These are phyloP conservation scores for Orthonyx spaldingii DNA, from an alignment of 2,113 vertebrate species.

Conservation along the genomic window DNA sequence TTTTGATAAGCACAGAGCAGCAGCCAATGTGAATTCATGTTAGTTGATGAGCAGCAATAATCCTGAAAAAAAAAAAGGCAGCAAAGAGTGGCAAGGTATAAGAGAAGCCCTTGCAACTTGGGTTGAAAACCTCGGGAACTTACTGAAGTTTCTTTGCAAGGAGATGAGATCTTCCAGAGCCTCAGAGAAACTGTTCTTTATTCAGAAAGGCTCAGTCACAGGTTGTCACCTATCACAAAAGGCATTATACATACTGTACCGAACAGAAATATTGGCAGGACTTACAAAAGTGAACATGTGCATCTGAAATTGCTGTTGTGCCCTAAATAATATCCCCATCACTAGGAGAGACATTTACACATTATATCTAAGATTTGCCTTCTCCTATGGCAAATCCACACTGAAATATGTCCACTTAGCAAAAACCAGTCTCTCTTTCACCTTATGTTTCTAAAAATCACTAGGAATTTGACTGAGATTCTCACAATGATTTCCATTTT, in stretches of 20 bases:
- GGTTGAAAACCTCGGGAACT: not conserved
- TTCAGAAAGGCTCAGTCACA: slow-evolving; percentile 25
- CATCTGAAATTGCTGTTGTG: not conserved
- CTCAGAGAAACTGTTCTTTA: slow-evolving; percentile 19
- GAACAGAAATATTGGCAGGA: not conserved
- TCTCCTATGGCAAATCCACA: not conserved
- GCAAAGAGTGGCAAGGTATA: not conserved
- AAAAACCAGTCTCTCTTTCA: not conserved
- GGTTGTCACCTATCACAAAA: slow-evolving; percentile 10
- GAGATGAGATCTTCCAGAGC: slow-evolving; percentile 1
- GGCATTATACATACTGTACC: not conserved
- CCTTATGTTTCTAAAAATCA: not conserved
- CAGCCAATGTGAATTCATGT: not conserved
- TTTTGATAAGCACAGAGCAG: not conserved
- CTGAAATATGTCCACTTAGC: not conserved
- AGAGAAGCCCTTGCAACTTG: not conserved
- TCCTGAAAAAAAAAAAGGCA: not conserved
- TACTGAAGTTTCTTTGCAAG: not conserved
- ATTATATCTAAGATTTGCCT: not conserved
- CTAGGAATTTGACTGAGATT: not conserved
- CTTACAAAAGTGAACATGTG: not conserved
- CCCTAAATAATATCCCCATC: not conserved
- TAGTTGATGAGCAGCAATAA: not conserved
- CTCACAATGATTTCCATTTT: not conserved
- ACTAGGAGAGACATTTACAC: not conserved